Percentiles rank a stretch among this genome's conserved stretches.
These are phyloP conservation scores for Graptemys geographica DNA, from an alignment of 2,797 vertebrate genomes.

Conservation along the genomic window DNA sequence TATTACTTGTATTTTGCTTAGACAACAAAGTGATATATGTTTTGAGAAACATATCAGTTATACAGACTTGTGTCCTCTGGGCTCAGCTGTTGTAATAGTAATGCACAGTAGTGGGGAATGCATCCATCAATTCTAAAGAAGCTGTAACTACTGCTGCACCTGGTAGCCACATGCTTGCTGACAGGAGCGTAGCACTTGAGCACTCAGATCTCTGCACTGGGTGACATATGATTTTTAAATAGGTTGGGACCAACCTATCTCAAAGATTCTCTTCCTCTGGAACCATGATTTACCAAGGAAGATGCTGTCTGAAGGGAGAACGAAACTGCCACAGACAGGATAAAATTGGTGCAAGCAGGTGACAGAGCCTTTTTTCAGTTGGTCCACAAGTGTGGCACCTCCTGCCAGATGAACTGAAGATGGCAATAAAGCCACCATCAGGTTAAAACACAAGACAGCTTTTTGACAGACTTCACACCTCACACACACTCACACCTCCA, in stretches of 20 bases:
- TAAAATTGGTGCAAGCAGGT: background rate
- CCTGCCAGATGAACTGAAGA: background rate
- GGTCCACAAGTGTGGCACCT: accelerated
- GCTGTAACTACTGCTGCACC: background rate
- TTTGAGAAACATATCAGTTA: background rate
- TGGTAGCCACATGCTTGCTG: background rate
- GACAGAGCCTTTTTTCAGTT: background rate
- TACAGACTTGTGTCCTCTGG: background rate
- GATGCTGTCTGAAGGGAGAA: accelerated
- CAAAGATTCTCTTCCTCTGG: background rate
- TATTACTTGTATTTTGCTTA: background rate
- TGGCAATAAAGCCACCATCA: background rate
- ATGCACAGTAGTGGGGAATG: background rate
- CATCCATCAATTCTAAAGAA: background rate
- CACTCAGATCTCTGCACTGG: background rate
- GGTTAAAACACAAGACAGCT: accelerated
- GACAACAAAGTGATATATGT: background rate
- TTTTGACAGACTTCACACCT: background rate
- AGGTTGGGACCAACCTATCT: background rate
- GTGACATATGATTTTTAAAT: background rate
- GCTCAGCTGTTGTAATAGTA: background rate
- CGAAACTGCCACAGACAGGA: background rate
- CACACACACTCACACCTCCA: background rate
- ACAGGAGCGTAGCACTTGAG: background rate
- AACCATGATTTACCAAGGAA: background rate